Base-by-base conservation (phyloP, 53 echinoderm and acorn worm genomes). In the Arbacia lixula region DNA sequence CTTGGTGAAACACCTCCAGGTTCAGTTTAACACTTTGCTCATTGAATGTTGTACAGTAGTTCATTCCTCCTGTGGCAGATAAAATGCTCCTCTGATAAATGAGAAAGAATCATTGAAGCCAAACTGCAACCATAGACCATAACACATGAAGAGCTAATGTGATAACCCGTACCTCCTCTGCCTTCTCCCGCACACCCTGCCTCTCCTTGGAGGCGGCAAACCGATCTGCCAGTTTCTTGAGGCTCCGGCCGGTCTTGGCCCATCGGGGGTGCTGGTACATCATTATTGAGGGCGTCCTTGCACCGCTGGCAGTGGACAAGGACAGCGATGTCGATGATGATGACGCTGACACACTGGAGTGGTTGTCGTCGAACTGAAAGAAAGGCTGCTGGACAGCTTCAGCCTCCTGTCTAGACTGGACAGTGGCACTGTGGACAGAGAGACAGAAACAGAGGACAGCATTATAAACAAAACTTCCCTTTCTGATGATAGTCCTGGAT, bases 141-240 rank as follows among this genome's bases (percentile, higher is more conserved):
- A n/a, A n/a, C n/a, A n/a, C n/a, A n/a, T n/a, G n/a, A n/a, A n/a
- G n/a, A n/a, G n/a, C n/a, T n/a, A n/a, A n/a, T n/a, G n/a, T n/a
- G n/a, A n/a, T n/a, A n/a, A n/a, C n/a, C 20, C 4, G 19, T 83
- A 92, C 92, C 85, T 81, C 66, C 22, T 22, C 16, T 8, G 93
- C 93, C 76, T 90, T 86, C 42, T 68, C 38, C 30, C 72, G 36
- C 2, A 93, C 90, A 53, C 83, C 62, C 17, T 84, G 36, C 56
- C 93, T 90, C 63, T 90, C 90, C 21, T 41, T 34, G 0, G 87
- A 87, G 12, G 67, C n/a, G 12, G 90, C 87, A 85, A 93, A 93
- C 38, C 43, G 60, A 46, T 84, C 71, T 0, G 93, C 93, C 24
- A 93, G 39, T 4, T 40, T 58, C 32, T 55, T 53, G 8, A 93